These are phyloP conservation scores for Coelinius sp. DNA, from an alignment of 2,888 invertebrate genomes.

Conservation along the genomic window DNA sequence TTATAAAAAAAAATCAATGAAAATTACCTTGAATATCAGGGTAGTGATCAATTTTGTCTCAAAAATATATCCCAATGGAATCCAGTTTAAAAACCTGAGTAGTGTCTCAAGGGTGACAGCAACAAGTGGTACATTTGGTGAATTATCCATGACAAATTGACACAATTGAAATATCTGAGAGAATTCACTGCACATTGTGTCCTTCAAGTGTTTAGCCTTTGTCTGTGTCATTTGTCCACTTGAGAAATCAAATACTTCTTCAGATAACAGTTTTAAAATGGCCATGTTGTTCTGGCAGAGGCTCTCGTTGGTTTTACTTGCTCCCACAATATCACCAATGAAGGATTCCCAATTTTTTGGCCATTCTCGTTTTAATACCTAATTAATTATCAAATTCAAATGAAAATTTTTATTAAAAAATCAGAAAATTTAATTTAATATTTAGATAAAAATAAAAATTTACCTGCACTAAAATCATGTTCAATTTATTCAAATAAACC, in stretches of 20 bases:
- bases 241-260: constrained; percentile 99
- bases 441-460: constrained; percentile 39
- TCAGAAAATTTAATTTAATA: background rate
- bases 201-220: constrained; percentile 98
- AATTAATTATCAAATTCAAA: constrained; percentile 29
- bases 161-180: constrained; percentile 98
- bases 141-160: constrained; percentile 97
- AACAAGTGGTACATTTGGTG: constrained; percentile 96
- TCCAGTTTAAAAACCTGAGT: constrained; percentile 98
- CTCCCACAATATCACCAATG: constrained; percentile 98
- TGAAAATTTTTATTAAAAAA: constrained; percentile 7
- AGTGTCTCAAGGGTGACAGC: constrained; percentile 97
- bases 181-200: constrained; percentile 99
- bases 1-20: background rate
- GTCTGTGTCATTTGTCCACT: constrained; percentile 98
- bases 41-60: constrained; percentile 97
- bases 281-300: constrained; percentile 99
- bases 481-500: constrained; percentile 97
- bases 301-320: constrained; percentile 98
- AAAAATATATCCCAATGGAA: constrained; percentile 99
- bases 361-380: constrained; percentile 99
- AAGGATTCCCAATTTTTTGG: constrained; percentile 99
- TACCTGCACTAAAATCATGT: constrained; percentile 98
- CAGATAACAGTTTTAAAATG: constrained; percentile 96
- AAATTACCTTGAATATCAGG: constrained; percentile 84